Base-by-base conservation (phyloP, 2,888 invertebrate species). In the Drosophila formosana region DNA sequence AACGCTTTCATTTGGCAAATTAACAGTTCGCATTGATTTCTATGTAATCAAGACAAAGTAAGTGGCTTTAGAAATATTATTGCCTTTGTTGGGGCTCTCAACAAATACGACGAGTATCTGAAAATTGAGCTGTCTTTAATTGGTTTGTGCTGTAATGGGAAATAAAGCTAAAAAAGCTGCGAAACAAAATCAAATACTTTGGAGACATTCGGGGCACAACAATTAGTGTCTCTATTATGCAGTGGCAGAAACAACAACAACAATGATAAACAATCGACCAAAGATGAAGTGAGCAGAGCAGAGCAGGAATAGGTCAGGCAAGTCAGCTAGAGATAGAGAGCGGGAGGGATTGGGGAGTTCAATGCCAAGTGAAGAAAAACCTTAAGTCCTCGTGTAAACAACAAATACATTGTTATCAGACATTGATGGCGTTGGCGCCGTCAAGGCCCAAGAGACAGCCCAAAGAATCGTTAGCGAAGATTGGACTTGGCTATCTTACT, bases 141-240 rank as follows among this genome's bases (percentile, higher is more conserved):
- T 72, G 57, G 49, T 55, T 51, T 47, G 32, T 23, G 23, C 18
- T 61, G 57, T 8, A 23, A n/a, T 7, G 23, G 63, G 47, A 60
- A 57, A 18, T 45, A 37, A 23, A 46, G 57, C 30, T 28, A 13
- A 45, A 30, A 57, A 52, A 49, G 62, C 55, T 51, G 39, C 28
- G n/a, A 47, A 75, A 51, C 50, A 62, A 64, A 72, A 41, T 49
- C 26, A 66, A 75, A 68, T 64, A 56, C 71, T 56, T 56, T 49
- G 63, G 25, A 28, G 52, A 55, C 62, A 60, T 62, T 34, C 63
- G 25, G 64, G 56, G 57, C 61, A 72, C 65, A 80, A 82, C 84
- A 82, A 82, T 82, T 82, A 82, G 84, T 83, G 75, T 67, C 75
- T 83, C 68, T 72, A 83, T 86, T 83, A 78, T 83, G 78, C 66